A percentile compares a stretch with the other conserved stretches of the same genome.
Conservation (phyloP, 1,140 invertebrate genomes). For the Saxidomus purpurata region DNA sequence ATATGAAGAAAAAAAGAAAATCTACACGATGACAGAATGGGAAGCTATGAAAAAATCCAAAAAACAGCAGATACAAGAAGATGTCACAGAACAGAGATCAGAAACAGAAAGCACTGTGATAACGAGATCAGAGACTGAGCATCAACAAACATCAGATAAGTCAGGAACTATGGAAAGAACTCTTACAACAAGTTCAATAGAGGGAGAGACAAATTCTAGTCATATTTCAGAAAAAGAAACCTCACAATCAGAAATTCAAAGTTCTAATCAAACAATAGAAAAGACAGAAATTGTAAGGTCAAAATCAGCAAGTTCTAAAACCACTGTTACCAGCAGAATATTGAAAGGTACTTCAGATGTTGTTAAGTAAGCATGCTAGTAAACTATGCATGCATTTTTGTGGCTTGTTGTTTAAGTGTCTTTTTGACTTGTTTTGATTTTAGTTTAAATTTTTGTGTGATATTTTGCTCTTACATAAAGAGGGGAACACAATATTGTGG, state of each 20-base stretch:
- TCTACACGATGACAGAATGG: conserved; percentile 84
- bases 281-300: conserved; percentile 22
- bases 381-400: neutral
- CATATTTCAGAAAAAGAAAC: conserved; percentile 1
- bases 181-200: conserved; percentile 28
- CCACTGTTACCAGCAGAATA: conserved; percentile 20
- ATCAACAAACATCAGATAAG: neutral
- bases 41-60: conserved; percentile 79
- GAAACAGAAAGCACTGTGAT: neutral
- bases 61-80: conserved; percentile 14
- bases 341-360: conserved; percentile 53
- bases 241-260: neutral
- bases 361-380: conserved; percentile 35
- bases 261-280: conserved; percentile 21
- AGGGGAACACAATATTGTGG: too few species aligned
- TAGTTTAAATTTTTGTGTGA: neutral
- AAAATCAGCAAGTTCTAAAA: neutral
- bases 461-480: neutral
- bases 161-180: conserved; percentile 33
- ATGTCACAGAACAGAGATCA: too few species aligned
- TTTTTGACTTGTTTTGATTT: neutral
- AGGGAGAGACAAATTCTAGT: conserved; percentile 60
- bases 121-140: too few species aligned
- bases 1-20: conserved; percentile 83
- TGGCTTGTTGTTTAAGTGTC: neutral